Base-by-base conservation (phyloP, 1,140 invertebrate genomes). In the Cheumatopsyche charites region DNA sequence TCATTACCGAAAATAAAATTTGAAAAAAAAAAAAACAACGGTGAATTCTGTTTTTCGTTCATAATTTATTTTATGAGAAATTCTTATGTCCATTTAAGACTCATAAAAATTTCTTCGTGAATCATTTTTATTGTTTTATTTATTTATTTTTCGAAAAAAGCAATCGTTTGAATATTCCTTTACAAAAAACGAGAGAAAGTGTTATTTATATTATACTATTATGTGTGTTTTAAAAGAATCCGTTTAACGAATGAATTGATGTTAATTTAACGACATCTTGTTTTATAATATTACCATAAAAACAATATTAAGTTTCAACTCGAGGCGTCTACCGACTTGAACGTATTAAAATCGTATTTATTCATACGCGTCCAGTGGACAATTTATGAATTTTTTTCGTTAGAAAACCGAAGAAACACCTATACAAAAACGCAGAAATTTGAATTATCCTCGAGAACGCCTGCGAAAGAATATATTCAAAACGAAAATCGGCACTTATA, bases 271-370 rank as follows among this genome's bases (percentile, higher is more conserved):
- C 55, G 55, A 58, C 21, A 58, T 58, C 55, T 58, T 58, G 55
- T 58, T 58, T 58, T 58, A 58, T 58, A 58, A 58, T 19, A 58
- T 58, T 58, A 58, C 55, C 55, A 58, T 58, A 58, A 58, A 58
- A 58, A 58, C 55, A 58, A 58, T 58, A 58, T 58, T 58, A 58
- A 25, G 21, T 58, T 58, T 58, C 55, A 58, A 58, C 55, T 58
- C 55, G 21, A 58, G 7, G 11, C 23, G 55, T 58, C 55, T 58
- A 58, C 55, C 55, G 55, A 58, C 55, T 58, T 58, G 23, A 58
- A 58, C 55, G 55, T 58, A 58, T 58, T 58, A 58, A 58, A 58
- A 58, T 58, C 55, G 55, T 58, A 58, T 58, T 58, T 58, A 58
- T 58, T 58, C 21, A 58, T 58, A 21, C 21, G 12, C 21, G 23